Percentiles rank a stretch among this genome's conserved stretches.
Evolutionary conservation across 2,113 vertebrate species (phyloP).

Genomic region (Morphnarchus princeps): DNA sequence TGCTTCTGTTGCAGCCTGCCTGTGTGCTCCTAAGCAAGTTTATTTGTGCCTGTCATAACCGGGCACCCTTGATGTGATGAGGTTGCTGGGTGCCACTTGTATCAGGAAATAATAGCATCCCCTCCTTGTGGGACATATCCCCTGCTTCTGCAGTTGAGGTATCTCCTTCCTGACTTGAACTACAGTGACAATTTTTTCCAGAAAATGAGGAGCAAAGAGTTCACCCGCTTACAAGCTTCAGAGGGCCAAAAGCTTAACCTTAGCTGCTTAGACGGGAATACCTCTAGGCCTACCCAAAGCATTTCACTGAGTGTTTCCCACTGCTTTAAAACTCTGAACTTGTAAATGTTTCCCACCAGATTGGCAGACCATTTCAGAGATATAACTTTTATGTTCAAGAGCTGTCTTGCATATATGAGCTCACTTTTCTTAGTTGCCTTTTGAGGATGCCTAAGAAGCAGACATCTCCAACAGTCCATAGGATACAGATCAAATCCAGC

Average conservation of each 20-base stretch:
- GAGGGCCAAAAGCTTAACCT: neutral
- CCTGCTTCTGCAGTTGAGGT: neutral
- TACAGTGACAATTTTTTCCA: neutral
- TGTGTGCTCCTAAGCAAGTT: neutral
- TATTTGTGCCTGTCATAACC: neutral
- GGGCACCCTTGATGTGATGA: neutral
- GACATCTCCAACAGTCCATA: neutral
- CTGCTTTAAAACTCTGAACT: neutral
- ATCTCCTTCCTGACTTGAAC: neutral
- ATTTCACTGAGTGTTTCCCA: neutral
- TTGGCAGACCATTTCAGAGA: neutral
- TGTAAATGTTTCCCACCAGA: neutral
- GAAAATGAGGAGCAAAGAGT: neutral
- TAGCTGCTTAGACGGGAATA: neutral
- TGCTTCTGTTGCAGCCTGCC: neutral
- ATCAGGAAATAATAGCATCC: neutral
- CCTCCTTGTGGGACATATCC: neutral
- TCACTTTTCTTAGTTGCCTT: neutral
- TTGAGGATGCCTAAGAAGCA: neutral
- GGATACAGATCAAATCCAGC: neutral
- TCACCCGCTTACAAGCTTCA: neutral
- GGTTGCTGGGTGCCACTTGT: neutral
- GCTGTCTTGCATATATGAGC: neutral
- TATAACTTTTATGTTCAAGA: neutral
- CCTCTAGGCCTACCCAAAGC: neutral